Evolutionary conservation across 2,888 invertebrate genomes (phyloP).

Genomic region (Eupithecia tripunctaria): DNA sequence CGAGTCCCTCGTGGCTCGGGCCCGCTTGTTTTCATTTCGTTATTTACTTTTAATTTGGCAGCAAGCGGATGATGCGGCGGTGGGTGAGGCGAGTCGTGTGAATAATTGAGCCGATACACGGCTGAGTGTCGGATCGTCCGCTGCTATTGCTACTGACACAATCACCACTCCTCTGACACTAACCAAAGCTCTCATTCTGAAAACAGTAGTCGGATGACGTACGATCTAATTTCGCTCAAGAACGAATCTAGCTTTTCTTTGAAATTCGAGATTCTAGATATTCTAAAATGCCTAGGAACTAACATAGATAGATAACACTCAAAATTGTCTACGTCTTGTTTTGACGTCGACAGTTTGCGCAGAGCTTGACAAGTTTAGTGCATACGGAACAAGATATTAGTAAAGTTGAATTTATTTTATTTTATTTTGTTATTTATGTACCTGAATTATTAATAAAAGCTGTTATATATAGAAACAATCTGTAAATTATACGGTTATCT

Average conservation of each 20-base stretch:
- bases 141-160: conserved; percentile 39
- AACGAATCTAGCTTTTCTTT: background rate
- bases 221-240: background rate
- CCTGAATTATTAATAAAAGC: too few species aligned
- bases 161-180: conserved; percentile 16
- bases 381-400: too few species aligned
- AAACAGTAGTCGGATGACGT: conserved; percentile 3
- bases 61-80: conserved; percentile 81
- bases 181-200: conserved; percentile 13
- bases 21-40: conserved; percentile 83
- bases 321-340: too few species aligned
- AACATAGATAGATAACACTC: too few species aligned
- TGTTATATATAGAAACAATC: too few species aligned
- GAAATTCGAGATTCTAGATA: background rate
- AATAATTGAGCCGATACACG: conserved; percentile 78
- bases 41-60: conserved; percentile 85
- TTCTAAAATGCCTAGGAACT: background rate
- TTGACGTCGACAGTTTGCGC: too few species aligned
- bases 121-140: conserved; percentile 57
- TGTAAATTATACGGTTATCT: too few species aligned
- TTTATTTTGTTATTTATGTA: too few species aligned
- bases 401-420: too few species aligned
- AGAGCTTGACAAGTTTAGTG: too few species aligned
- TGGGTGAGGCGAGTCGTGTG: conserved; percentile 72
- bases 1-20: conserved; percentile 77